Conservation (phyloP, 2,113 vertebrate genomes). For the Xenopus borealis region DNA sequence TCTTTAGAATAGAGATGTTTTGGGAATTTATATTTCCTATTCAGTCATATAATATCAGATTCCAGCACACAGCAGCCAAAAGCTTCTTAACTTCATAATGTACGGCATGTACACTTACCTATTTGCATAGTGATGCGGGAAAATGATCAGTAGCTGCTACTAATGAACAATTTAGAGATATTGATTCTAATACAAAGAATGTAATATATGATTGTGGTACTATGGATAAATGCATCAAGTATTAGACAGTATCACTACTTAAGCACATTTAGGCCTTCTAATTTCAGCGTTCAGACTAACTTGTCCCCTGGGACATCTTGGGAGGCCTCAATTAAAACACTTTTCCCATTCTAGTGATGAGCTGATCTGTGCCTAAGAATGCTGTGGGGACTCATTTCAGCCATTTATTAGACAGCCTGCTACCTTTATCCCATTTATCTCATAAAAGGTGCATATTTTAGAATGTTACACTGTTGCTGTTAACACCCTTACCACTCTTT, state of each 20-base stretch:
- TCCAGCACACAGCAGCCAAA: too few species aligned
- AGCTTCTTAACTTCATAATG: not conserved
- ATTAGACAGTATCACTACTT: not conserved
- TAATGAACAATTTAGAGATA: not conserved
- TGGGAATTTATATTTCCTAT: too few species aligned
- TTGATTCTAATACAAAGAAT: constrained; percentile 2
- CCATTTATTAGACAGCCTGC: too few species aligned
- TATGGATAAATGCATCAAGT: not conserved
- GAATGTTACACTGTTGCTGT: too few species aligned
- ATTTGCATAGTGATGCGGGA: not conserved
- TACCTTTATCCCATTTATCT: too few species aligned
- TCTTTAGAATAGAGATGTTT: too few species aligned
- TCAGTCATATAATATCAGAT: too few species aligned
- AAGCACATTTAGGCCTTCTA: not conserved
- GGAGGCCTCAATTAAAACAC: not conserved
- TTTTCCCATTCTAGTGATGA: too few species aligned
- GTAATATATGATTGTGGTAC: not conserved
- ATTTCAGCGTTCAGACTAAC: not conserved
- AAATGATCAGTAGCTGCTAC: not conserved
- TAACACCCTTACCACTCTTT: too few species aligned
- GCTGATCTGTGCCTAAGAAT: too few species aligned
- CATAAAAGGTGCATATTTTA: too few species aligned
- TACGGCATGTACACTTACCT: not conserved
- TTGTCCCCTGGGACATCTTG: not conserved
- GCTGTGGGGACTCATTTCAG: too few species aligned